Percentiles rank a stretch among this genome's conserved stretches.
Conservation (phyloP, 2,888 invertebrate genomes). For the Therioaphis trifolii region DNA sequence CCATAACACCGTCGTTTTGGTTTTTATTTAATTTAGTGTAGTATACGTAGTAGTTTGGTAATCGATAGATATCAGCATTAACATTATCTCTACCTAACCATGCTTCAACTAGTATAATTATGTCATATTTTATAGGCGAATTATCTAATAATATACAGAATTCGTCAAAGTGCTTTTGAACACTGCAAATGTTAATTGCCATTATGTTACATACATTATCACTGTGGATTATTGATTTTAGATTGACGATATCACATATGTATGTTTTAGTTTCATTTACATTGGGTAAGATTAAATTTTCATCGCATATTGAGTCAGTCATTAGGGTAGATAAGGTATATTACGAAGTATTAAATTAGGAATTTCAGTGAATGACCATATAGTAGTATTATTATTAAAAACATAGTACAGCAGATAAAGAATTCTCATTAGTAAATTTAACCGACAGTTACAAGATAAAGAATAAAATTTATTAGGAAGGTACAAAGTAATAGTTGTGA, state of each 20-base stretch:
- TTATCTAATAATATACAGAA: neutral
- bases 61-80: neutral
- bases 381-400: neutral
- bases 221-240: neutral
- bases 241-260: neutral
- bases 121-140: neutral
- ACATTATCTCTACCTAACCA: neutral
- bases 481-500: no score
- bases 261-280: slow-evolving; percentile 11
- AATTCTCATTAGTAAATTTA: no score
- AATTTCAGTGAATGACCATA: neutral
- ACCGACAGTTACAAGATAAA: no score
- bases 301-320: neutral
- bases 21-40: neutral
- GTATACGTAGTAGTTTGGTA: neutral
- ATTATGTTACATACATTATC: neutral
- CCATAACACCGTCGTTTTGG: neutral
- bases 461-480: no score
- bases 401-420: no score
- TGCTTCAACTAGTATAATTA: slow-evolving; percentile 9
- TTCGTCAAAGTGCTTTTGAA: slow-evolving; percentile 7
- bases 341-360: neutral
- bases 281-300: neutral
- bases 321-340: neutral
- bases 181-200: neutral